A percentile compares a stretch with the other conserved stretches of the same genome.
Evolutionary conservation across 2,797 vertebrate genomes (phyloP).

Genomic region (Champsocephalus esox): DNA sequence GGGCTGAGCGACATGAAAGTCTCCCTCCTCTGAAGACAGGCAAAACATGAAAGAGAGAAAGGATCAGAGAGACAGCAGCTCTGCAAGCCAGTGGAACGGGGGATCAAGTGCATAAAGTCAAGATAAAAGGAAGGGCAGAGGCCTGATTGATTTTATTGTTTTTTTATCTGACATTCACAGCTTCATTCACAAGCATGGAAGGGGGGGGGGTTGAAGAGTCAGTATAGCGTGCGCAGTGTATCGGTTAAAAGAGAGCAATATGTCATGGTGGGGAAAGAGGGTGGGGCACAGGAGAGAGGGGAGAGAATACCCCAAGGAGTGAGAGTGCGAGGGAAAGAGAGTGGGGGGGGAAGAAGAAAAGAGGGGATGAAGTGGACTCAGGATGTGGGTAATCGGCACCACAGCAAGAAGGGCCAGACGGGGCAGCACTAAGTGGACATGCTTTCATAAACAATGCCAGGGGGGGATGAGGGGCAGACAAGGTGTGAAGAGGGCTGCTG

Average conservation of each 20-base stretch:
- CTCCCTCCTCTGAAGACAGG: conserved; percentile 61
- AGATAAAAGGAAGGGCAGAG: conserved; percentile 67
- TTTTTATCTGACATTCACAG: conserved; percentile 59
- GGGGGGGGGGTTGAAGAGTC: conserved; percentile 23
- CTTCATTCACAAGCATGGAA: conserved; percentile 62
- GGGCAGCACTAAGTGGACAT: conserved; percentile 78
- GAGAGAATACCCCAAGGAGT: conserved; percentile 47
- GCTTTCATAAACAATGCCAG: conserved; percentile 80
- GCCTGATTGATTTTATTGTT: conserved; percentile 71
- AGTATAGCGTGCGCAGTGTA: conserved; percentile 33
- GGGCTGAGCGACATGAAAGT: conserved; percentile 79
- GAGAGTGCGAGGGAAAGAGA: conserved; percentile 44
- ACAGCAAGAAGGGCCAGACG: conserved; percentile 68
- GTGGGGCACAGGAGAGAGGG: conserved; percentile 21
- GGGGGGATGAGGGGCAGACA: conserved; percentile 63
- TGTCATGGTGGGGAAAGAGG: conserved; percentile 40
- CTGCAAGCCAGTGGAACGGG: conserved; percentile 45
- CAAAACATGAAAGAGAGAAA: conserved; percentile 72
- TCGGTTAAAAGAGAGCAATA: conserved; percentile 43
- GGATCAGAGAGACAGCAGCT: conserved; percentile 71
- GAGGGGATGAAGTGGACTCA: conserved; percentile 68
- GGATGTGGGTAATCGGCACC: conserved; percentile 80
- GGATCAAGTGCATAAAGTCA: conserved; percentile 63
- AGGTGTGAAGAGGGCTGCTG: conserved; percentile 75
- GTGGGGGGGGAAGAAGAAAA: conserved; percentile 41